Evolutionary conservation across 1,140 invertebrate genomes (phyloP).

Genomic region (Hetaerina americana): DNA sequence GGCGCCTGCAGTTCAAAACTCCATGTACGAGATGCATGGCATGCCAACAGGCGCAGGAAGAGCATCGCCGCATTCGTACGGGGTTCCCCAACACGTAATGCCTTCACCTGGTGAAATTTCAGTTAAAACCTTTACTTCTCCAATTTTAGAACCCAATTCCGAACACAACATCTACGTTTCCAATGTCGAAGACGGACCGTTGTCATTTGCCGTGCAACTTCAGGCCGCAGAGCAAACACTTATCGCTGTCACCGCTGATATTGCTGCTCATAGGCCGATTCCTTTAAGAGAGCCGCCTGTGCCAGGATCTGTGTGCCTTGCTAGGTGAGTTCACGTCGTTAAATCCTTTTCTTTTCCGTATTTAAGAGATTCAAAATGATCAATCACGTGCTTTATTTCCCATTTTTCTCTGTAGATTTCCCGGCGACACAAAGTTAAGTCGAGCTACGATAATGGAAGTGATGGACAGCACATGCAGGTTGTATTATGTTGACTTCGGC

Average conservation of each 20-base stretch:
- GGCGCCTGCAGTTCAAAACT: neutral
- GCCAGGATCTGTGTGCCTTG: slow-evolving; percentile 56
- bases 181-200: slow-evolving; percentile 59
- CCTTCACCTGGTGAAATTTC: neutral
- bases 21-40: neutral
- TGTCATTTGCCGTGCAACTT: slow-evolving; percentile 56
- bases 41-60: neutral
- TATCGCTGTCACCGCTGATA: slow-evolving; percentile 47
- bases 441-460: slow-evolving; percentile 57
- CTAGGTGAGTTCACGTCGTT: slow-evolving; percentile 17
- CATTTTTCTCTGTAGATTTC: slow-evolving; percentile 37
- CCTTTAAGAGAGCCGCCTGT: slow-evolving; percentile 39
- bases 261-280: slow-evolving; percentile 35
- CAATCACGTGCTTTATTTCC: no score
- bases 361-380: no score
- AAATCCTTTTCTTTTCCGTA: no score
- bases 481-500: slow-evolving; percentile 67
- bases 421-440: slow-evolving; percentile 46
- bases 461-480: slow-evolving; percentile 40
- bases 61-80: neutral
- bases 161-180: slow-evolving; percentile 54
- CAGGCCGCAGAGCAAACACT: slow-evolving; percentile 35
- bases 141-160: slow-evolving; percentile 39
- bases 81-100: neutral
- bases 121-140: slow-evolving; percentile 21